These are phyloP conservation scores for Anhinga rufa DNA, from an alignment of 2,113 vertebrate genomes.

Conservation along the genomic window DNA sequence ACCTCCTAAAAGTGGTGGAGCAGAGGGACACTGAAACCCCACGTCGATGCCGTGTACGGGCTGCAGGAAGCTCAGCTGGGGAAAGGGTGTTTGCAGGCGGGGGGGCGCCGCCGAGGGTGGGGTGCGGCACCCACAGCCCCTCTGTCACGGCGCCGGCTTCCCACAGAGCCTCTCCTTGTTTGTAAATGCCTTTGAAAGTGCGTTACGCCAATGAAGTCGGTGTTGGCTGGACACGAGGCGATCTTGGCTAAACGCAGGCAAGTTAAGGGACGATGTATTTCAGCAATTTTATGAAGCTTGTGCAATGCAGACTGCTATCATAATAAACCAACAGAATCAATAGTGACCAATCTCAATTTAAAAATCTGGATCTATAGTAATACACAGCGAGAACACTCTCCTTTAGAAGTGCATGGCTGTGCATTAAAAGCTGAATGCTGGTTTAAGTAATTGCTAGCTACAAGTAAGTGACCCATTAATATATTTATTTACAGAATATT, in stretches of 20 bases:
- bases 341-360: background rate
- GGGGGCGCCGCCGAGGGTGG: background rate
- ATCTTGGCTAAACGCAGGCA: background rate
- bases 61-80: background rate
- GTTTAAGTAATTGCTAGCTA: background rate
- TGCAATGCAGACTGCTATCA: background rate
- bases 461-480: background rate
- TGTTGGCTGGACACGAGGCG: background rate
- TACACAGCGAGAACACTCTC: background rate
- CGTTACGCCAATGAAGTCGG: background rate
- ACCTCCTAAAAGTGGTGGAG: background rate
- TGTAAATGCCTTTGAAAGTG: background rate
- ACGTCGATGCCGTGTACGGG: rapidly evolving
- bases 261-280: background rate
- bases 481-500: background rate
- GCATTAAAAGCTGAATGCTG: background rate
- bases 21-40: background rate
- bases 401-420: background rate
- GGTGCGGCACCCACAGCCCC: background rate
- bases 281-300: background rate
- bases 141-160: rapidly evolving
- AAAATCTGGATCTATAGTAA: background rate
- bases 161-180: background rate
- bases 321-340: background rate
- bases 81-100: rapidly evolving